A percentile compares a stretch with the other conserved stretches of the same genome.
Conservation (phyloP, 2,113 vertebrate genomes). For the Caretta caretta region DNA sequence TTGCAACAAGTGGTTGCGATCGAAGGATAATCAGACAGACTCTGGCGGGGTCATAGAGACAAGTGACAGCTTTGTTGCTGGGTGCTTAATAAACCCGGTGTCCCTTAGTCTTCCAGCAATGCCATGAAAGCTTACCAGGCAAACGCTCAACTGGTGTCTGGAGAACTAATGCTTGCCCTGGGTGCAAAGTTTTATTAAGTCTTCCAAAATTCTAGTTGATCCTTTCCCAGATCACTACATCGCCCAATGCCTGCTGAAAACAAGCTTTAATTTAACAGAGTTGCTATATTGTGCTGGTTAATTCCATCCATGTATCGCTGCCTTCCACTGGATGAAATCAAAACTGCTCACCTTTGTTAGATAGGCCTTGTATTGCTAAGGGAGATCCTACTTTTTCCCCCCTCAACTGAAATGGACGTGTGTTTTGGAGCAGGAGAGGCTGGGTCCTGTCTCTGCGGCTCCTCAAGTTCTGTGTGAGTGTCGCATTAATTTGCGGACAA, state of each 20-base stretch:
- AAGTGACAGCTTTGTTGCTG: not conserved
- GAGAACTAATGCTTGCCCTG: not conserved
- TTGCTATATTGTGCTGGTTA: not conserved
- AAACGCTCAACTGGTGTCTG: not conserved
- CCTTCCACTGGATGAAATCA: not conserved
- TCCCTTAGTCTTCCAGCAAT: not conserved
- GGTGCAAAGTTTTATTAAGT: not conserved
- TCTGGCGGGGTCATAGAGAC: not conserved
- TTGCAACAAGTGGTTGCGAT: not conserved
- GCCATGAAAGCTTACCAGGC: not conserved
- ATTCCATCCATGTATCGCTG: not conserved
- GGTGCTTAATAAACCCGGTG: not conserved
- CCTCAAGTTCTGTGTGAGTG: not conserved
- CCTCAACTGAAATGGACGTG: not conserved
- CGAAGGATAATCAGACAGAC: too few relatives aligned
- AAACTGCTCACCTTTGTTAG: not conserved
- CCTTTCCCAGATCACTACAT: not conserved
- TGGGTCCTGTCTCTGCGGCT: not conserved
- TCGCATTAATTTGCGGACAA: not conserved
- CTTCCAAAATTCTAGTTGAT: not conserved
- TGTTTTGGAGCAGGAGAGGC: not conserved
- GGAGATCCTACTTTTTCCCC: not conserved
- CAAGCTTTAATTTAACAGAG: not conserved
- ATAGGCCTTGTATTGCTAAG: not conserved
- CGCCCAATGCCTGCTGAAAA: not conserved